phyloP scores from a whole-genome alignment of 2,888 invertebrate genomes.

The Adelphocoris suturalis region DNA sequence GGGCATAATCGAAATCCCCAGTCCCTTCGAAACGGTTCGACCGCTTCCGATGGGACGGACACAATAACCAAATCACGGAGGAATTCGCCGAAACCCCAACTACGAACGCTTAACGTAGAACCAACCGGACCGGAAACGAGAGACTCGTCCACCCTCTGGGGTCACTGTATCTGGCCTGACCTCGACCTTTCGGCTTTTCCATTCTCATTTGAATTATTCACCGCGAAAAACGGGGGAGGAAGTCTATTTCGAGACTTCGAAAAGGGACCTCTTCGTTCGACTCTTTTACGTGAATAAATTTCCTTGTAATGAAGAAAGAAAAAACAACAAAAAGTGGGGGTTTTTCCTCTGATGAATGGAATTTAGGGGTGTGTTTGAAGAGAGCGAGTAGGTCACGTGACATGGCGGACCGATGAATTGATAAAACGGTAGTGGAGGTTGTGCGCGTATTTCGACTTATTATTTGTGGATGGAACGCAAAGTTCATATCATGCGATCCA shows the following conservation, averaged over 20 bases:
- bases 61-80: conserved; percentile 19
- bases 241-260: conserved; percentile 17
- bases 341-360: not conserved
- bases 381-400: no score
- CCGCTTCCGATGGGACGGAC: conserved; percentile 13
- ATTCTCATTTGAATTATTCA: conserved; percentile 1
- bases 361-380: not conserved
- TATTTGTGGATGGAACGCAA: not conserved
- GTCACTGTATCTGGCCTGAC: conserved; percentile 43
- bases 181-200: conserved; percentile 43
- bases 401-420: no score
- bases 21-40: not conserved
- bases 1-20: no score
- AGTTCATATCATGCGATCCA: conserved; percentile 35
- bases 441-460: not conserved
- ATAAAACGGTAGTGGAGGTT: no score
- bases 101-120: not conserved
- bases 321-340: not conserved
- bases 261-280: not conserved
- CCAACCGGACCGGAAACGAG: not conserved
- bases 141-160: not conserved
- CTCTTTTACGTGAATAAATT: not conserved
- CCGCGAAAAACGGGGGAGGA: not conserved
- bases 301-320: not conserved
- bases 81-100: not conserved